Conservation (phyloP, 2,888 invertebrate species). For the Danaus chrysippus region DNA sequence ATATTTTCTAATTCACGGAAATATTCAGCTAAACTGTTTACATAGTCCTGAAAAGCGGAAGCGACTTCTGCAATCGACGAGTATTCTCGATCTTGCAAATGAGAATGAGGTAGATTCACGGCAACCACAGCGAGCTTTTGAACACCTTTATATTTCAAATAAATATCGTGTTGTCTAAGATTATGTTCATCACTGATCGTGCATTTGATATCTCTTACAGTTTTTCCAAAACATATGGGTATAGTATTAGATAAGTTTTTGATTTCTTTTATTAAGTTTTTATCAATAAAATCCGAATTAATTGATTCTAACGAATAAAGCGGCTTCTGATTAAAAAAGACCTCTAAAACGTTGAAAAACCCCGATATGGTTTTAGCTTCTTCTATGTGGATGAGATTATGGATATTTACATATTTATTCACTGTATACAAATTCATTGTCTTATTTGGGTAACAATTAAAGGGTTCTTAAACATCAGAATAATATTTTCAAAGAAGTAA, state of each 20-base stretch:
- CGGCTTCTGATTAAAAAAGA: slow-evolving; percentile 25
- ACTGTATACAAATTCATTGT: neutral
- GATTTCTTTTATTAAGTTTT: slow-evolving; percentile 53
- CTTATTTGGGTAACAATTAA: too few species aligned
- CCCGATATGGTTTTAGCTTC: slow-evolving; percentile 20
- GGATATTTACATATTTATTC: slow-evolving; percentile 12
- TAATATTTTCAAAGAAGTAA: neutral
- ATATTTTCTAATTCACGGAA: slow-evolving; percentile 59
- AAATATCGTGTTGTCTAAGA: slow-evolving; percentile 51
- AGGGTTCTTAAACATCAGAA: neutral
- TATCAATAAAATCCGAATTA: slow-evolving; percentile 45
- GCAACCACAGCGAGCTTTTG: slow-evolving; percentile 46
- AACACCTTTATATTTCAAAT: slow-evolving; percentile 45
- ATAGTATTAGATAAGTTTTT: slow-evolving; percentile 34
- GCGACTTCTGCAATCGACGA: slow-evolving; percentile 47
- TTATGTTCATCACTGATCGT: slow-evolving; percentile 44
- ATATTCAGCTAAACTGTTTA: slow-evolving; percentile 48
- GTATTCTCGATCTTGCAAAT: slow-evolving; percentile 50
- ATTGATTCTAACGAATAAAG: slow-evolving; percentile 23
- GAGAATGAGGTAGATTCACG: slow-evolving; percentile 50
- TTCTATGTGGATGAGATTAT: slow-evolving; percentile 14
- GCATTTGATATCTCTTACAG: slow-evolving; percentile 56
- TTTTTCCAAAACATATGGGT: slow-evolving; percentile 54
- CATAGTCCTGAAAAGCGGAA: slow-evolving; percentile 40
- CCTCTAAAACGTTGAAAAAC: slow-evolving; percentile 32